Base-by-base conservation (phyloP, 2,888 invertebrate genomes). In the Leptinotarsa peninsularis region DNA sequence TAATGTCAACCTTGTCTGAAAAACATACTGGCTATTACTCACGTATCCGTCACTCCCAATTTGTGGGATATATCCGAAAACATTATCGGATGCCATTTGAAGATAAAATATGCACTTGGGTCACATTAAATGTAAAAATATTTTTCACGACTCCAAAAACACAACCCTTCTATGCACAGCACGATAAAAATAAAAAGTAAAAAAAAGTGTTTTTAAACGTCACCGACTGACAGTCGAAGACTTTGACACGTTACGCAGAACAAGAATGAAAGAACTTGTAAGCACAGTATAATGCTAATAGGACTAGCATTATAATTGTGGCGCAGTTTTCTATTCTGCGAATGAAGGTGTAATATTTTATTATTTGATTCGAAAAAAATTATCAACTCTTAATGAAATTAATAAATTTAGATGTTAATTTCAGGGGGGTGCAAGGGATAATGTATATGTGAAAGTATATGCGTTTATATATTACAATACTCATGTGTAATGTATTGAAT, bases 61-160 rank as follows among this genome's bases (percentile, higher is more conserved):
- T 81, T 86, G 85, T 66, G 88, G 88, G 80, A 87, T 86, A 81
- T 87, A 89, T 74, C 88, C 89, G 82, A 86, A 88, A 78, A 87
- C 84, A 83, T 84, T 87, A 80, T 88, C 87, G 78, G 87, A 84
- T 84, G 88, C 88, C 89, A 89, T 89, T 85, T 84, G 84, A 84
- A 81, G 70, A 54, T 52, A 70, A 75, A 71, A 58, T 69, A 49
- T 73, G 33, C 68, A 76, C 71, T 71, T 76, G 54, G 70, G 67
- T 77, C 70, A 78, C 80, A 80, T 78, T 73, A 77, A 80, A 71
- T 70, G 54, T 67, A 56, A 71, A 78, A 79, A 72, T 68, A 67
- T 33, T 71, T 43, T 72, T 76, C 80, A 81, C 80, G 78, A 77
- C 79, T 77, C 73, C 70, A 78, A 80, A 79, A 73, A 58, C 68